Base-by-base conservation (phyloP, 2,888 invertebrate genomes). In the Diploptera punctata region DNA sequence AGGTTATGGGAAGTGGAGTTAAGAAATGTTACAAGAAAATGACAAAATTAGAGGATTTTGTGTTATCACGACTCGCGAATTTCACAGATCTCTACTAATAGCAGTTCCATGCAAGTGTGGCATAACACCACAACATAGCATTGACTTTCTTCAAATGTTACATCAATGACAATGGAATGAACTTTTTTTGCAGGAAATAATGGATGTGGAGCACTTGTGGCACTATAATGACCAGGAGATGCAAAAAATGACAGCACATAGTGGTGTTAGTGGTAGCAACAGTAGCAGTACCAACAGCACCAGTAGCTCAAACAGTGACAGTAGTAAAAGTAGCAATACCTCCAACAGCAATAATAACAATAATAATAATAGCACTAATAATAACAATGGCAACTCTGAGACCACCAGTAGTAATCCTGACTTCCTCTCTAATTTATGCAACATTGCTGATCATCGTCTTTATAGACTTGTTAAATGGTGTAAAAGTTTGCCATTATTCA, bases 381-480 rank as follows among this genome's bases (percentile, higher is more conserved):
- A 52, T 16, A 65, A 38, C 52, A 71, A 43, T 24, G 76, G 75
- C 67, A 80, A 76, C 71, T 67, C 31, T 43, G 72, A 24, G 26
- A 61, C 54, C 44, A 43, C 19, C 38, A 71, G 91, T 82, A 89
- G 91, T 68, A 91, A 91, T 83, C 93, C 93, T 0, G 94, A 95
- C 84, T 91, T 94, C 82, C 87, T 96, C 68, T 94, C 94, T 1
- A 95, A 94, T 83, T 87, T 97, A 80, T 96, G 95, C 86, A 94
- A 94, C 81, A 96, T 97, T 74, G 98, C 98, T 60, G 98, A 98
- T 83, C 95, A 97, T 83, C 87, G 98, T 62, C 88, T 98, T 19
- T 98, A 98, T 83, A 97, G 98, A 86, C 97, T 98, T 78, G 98
- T 98, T 75, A 97, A 98, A 82, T 98, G 98, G 98, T 98, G 98